Base-by-base conservation (phyloP, 2,888 invertebrate genomes). In the Lacanobia wlatinum region DNA sequence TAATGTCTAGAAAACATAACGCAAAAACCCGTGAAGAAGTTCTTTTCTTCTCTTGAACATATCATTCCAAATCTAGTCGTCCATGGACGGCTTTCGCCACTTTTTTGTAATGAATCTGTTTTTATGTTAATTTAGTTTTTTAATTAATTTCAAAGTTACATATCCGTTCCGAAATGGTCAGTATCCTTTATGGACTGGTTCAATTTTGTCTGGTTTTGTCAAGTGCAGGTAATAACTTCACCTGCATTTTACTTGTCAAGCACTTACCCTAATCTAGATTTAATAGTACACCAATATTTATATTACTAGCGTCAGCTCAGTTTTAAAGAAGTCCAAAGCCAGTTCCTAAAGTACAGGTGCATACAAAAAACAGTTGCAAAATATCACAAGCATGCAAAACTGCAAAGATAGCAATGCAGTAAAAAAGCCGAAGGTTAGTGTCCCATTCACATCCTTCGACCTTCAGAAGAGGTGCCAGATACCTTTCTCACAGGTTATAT, bases 381-480 rank as follows among this genome's bases (percentile, higher is more conserved):
- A 66, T 9, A 21, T 38, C 28, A 8, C 28, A 56, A 48, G 28
- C 10, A 28, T 48, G 52, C 21, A 23, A 38, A 14, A 73, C 6
- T 40, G 16, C 16, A 46, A 34, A 56, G 28, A 58, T 8, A 68
- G 56, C 38, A 65, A 59, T 59, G 12, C 14, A 28, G 43, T 50
- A 6, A 14, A 56, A 52, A 62, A 48, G 1, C 12, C 10, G 38
- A 75, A 68, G 64, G 67, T 70, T 12, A 38, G 6, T 64, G 40
- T 62, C 61, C 50, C 70, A 40, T 59, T 80, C 80, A 76, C 70
- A 65, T 76, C 80, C 65, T 76, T n/a, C n/a, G 46, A 59, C 80
- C 67, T 80, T 68, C 64, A 12, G 23, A 12, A 50, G 18, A 46
- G 23, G 14, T 56, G 14, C 18, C 12, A 58, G 58, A 60, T 40